Evolutionary conservation across 2,113 vertebrate species (phyloP), one percentile per base, ranked within the genome.

Genomic region (western clawed frog (Xenopus tropicalis)): DNA sequence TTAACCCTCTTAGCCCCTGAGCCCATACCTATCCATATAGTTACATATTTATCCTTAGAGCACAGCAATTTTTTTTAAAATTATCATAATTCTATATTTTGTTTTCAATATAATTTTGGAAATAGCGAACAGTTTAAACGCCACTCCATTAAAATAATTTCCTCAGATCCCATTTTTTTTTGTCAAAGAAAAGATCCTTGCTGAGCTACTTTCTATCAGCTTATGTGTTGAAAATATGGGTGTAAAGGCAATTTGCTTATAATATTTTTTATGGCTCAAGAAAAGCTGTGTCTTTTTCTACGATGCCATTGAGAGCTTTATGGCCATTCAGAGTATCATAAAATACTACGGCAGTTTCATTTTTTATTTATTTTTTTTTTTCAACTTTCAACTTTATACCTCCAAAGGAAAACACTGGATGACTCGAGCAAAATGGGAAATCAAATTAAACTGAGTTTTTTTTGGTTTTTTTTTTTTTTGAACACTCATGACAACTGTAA

Each of bases 361-460:
- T 57, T 91, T 86, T 54, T 54, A n/a, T n/a, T n/a, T n/a, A n/a
- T 54, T 54, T 54, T n/a, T 54, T 48, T 5, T 16, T 48, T 17
- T 91, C 86, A 88, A 89, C 89, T 88, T 91, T 88, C 83, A 90
- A 91, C 91, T 91, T 74, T 22, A 64, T 90, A 88, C 74, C 88
- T 46, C 86, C 90, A 86, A 88, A 90, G 82, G 80, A 85, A 87
- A 91, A 91, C 78, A 84, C 86, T 87, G 86, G 88, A 90, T 84
- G 88, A 83, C 82, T 87, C 87, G 83, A 84, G 86, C 85, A 88
- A 89, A 90, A 91, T 89, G 91, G 90, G 88, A 91, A 92, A 91
- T 90, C 90, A 92, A 91, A 92, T 92, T 92, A 92, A 92, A 91
- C 83, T 88, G 90, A 90, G 88, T 87, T 91, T 90, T 54, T 10